Evolutionary conservation across 1,140 invertebrate species (phyloP), one percentile per base, ranked within the genome.

Genomic region (Magallana ariakensis): DNA sequence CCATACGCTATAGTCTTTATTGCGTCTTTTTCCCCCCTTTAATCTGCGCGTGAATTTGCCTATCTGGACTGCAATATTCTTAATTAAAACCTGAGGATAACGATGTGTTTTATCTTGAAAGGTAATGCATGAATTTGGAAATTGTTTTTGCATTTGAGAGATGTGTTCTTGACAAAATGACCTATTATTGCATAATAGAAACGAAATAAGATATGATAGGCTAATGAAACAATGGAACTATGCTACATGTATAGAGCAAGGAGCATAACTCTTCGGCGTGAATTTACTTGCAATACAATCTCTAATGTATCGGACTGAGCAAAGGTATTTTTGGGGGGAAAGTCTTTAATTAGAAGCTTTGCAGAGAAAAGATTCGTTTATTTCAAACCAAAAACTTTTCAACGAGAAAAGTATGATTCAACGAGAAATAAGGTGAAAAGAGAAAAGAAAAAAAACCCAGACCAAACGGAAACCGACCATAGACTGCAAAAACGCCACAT

Each of bases 21-120:
- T 33, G 22, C 66, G 22, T 75, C 9, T 8, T 22, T n/a, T 26
- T 26, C 19, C 58, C 19, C 58, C 58, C 33, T 75, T 33, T 75
- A 75, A 75, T 75, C 66, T 26, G 66, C 33, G 66, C 66, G 9
- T 75, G 26, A 75, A 19, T 75, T 75, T 33, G 66, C 66, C 22
- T 13, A 13, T 19, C 22, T 75, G 19, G 33, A 75, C 33, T 75
- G 66, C 66, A 75, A 75, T 75, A 26, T 75, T 75, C 66, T 75
- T 75, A 75, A 75, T 75, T 75, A 75, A 75, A 75, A 10, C 9
- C 22, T 26, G 7, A 46, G 66, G 66, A 75, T 75, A 26, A 75
- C 13, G 66, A 13, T 5, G 22, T 33, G 0, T 75, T 26, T 46
- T 22, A 26, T 75, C 66, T 19, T 75, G 11, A 9, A 19, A 75